phyloP scores from a whole-genome alignment of 2,797 vertebrate genomes.

The Mus spretus region DNA sequence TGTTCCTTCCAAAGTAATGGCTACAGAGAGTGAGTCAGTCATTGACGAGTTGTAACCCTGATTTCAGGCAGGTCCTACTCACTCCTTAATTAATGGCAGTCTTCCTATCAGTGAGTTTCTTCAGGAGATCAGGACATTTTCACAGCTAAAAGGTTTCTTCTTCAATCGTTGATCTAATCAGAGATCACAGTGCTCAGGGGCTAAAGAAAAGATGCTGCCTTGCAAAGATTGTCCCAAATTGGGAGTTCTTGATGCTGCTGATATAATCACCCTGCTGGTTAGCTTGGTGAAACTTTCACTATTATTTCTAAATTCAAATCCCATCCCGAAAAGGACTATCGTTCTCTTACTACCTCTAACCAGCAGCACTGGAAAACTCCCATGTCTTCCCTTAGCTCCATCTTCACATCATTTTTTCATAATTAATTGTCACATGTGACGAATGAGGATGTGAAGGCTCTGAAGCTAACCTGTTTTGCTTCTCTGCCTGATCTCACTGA shows the following conservation, averaged over 20 bases:
- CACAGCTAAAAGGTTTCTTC: not conserved
- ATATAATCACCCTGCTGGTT: not conserved
- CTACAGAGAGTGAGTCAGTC: not conserved
- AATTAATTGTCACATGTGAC: not conserved
- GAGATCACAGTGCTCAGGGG: not conserved
- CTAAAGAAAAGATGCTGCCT: not conserved
- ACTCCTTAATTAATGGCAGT: not conserved
- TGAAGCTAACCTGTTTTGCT: not conserved
- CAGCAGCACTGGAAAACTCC: not conserved
- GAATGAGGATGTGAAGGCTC: not conserved
- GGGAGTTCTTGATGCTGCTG: conserved; percentile 58
- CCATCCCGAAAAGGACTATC: not conserved
- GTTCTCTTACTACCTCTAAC: not conserved
- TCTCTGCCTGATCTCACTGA: not conserved
- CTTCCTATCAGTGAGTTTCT: not conserved
- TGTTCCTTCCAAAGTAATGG: not conserved
- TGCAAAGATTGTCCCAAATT: not conserved
- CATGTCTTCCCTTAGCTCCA: not conserved
- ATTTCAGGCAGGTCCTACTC: not conserved
- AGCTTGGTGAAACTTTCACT: not conserved
- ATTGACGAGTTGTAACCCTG: not conserved
- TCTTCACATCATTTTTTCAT: not conserved
- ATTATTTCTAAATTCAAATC: not conserved
- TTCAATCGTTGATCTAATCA: not conserved
- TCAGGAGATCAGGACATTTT: not conserved